Base-by-base conservation (phyloP, 2,797 vertebrate genomes). In the Gymnocypris eckloni region DNA sequence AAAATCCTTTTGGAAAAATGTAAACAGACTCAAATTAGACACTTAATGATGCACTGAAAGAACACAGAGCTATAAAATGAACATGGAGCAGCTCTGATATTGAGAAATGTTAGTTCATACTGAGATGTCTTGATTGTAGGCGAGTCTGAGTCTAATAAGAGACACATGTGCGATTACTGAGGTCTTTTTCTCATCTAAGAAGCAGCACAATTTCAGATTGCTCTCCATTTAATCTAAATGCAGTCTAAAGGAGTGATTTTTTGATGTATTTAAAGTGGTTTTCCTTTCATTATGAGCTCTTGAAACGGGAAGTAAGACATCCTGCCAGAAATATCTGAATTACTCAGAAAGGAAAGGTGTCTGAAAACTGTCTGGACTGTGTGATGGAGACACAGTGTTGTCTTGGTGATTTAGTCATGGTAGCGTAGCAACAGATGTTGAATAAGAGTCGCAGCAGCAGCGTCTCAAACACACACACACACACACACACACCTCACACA, bases 381-480 rank as follows among this genome's bases (percentile, higher is more conserved):
- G 48, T 48, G 56, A 76, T 48, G 37, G 43, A 76, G 75, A 80
- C 50, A 81, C 50, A 82, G 83, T 87, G 93, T 93, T 93, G 91
- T 95, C 94, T 92, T 92, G 92, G 93, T 93, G 92, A 93, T 91
- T 92, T 92, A 91, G 90, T 90, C 89, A 91, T 90, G 90, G 92
- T 91, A 90, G 93, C 92, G 41, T 84, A 90, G 93, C 91, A 93
- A 92, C 93, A 90, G 92, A 93, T 91, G 93, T 92, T 96, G 89
- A 87, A 93, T 93, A 90, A 90, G 90, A 87, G 90, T 91, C 90
- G 87, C 87, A 88, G 85, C 41, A 84, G 88, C 87, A 87, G 85
- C 33, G 86, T 87, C 56, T 67, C 59, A 28, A 28, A 28, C 25
- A 28, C 25, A 28, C 25, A 28, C 25, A 81, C 72, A 85, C 45